Evolutionary conservation across 2,113 vertebrate genomes (phyloP).

Genomic region (Hypanus sabinus): DNA sequence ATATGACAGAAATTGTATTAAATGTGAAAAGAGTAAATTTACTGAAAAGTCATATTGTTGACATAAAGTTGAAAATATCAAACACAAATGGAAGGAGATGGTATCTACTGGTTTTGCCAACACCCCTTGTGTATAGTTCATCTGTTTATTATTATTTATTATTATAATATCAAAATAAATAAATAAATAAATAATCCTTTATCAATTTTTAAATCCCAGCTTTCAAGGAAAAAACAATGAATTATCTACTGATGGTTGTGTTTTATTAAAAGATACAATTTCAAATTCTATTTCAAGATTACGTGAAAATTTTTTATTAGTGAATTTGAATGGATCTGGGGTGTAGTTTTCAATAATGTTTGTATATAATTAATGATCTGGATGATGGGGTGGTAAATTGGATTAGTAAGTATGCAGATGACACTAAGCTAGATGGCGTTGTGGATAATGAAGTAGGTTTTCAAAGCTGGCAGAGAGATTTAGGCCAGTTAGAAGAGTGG

Average conservation of each 20-base stretch:
- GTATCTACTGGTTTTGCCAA: neutral
- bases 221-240: neutral
- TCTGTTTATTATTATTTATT: neutral
- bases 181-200: neutral
- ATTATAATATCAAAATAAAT: too few species aligned
- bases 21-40: neutral
- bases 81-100: neutral
- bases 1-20: neutral
- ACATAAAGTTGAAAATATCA: neutral
- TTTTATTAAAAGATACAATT: neutral
- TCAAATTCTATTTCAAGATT: neutral
- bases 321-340: neutral
- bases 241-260: neutral
- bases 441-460: too few species aligned
- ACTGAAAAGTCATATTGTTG: neutral
- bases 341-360: neutral
- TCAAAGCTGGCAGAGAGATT: too few species aligned
- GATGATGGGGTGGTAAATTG: too few species aligned
- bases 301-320: neutral
- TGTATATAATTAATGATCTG: too few species aligned
- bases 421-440: too few species aligned
- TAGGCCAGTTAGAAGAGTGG: too few species aligned
- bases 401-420: too few species aligned
- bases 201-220: neutral
- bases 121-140: neutral